Base-by-base conservation (phyloP, 2,797 vertebrate genomes). In the Poecilia picta region DNA sequence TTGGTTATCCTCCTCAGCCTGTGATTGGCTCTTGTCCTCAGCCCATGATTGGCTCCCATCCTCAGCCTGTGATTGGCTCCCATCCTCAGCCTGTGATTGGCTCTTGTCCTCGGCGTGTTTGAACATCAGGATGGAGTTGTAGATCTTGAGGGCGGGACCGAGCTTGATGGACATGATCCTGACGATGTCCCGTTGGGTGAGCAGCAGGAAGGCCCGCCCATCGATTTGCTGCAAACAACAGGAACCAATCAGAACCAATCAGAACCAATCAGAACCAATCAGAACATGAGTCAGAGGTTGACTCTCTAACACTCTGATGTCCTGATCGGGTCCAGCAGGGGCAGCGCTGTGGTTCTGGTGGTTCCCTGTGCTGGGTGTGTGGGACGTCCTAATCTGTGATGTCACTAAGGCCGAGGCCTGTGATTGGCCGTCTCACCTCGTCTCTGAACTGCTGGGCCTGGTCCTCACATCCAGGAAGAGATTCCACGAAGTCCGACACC, bases 71-170 rank as follows among this genome's bases (percentile, higher is more conserved):
- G n/a, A n/a, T n/a, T n/a, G n/a, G n/a, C n/a, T n/a, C n/a, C n/a
- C n/a, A n/a, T n/a, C n/a, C n/a, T n/a, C n/a, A n/a, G n/a, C n/a
- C n/a, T n/a, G n/a, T 81, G 88, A 78, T 45, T 78, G 77, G 53
- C 23, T 64, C 55, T 66, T 23, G 20, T 96, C 95, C 77, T 96
- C 95, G 5, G 95, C 95, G 7, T 95, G 94, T 88, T 96, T 97
- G 90, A 98, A 97, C 97, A 97, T 97, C 79, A 97, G 95, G 88
- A 98, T 98, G 82, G 97, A 97, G n/a, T 97, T 97, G 92, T 97
- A 98, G 82, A 98, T 98, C 94, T 98, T 99, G 81, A 98, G 95
- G 10, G 97, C 97, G 1, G 98, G 98, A 8, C 97, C 98, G 71
- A 98, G 95, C 89, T 99, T 98, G 91, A 98, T 96, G 57, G 96